Evolutionary conservation across 2,797 vertebrate species (phyloP).

Genomic region (Pantherophis vulpinus): DNA sequence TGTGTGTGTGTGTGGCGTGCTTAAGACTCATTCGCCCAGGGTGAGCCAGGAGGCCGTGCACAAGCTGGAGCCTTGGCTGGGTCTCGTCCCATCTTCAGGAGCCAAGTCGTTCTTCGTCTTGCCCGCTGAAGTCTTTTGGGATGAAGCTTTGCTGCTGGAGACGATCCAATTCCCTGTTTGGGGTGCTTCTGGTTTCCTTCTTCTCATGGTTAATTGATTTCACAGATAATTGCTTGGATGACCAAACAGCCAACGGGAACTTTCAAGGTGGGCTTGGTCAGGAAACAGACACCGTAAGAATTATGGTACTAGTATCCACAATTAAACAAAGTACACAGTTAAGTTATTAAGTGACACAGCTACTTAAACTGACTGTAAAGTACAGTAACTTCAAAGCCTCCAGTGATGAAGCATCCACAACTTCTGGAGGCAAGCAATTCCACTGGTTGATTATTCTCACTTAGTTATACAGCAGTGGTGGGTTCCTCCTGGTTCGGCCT

Average conservation of each 20-base stretch:
- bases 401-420: too few species aligned
- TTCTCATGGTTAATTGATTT: background rate
- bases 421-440: too few species aligned
- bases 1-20: background rate
- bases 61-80: slow-evolving; percentile 19
- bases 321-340: too few species aligned
- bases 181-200: background rate
- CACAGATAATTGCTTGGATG: background rate
- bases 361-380: too few species aligned
- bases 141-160: background rate
- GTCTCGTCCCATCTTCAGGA: background rate
- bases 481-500: too few species aligned
- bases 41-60: slow-evolving; percentile 7
- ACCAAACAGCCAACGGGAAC: background rate
- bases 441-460: too few species aligned
- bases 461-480: too few species aligned
- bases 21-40: background rate
- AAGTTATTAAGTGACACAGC: too few species aligned
- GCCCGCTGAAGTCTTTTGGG: background rate
- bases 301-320: background rate
- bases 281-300: background rate
- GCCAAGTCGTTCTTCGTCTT: background rate
- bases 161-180: background rate
- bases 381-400: too few species aligned
- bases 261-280: background rate